A percentile compares a stretch with the other conserved stretches of the same genome.
Evolutionary conservation across 2,888 invertebrate genomes (phyloP).

Genomic region (Lepas anatifera): DNA sequence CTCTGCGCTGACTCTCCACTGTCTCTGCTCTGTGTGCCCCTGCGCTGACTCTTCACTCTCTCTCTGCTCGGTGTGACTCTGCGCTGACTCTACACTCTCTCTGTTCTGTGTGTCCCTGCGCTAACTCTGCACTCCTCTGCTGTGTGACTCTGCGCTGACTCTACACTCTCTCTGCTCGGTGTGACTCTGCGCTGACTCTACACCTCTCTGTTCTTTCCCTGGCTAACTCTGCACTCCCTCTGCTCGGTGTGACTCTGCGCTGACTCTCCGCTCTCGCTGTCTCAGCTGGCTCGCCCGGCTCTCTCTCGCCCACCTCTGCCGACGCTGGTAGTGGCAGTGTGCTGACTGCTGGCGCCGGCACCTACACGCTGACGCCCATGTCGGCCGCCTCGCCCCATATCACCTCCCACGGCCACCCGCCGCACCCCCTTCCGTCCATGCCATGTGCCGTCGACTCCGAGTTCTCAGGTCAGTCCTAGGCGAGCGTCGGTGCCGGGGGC

Average conservation of each 20-base stretch:
- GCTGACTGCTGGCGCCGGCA: neutral
- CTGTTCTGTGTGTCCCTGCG: neutral
- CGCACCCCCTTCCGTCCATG: neutral
- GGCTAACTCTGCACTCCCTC: neutral
- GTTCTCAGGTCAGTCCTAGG: neutral
- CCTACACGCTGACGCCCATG: conserved; percentile 5
- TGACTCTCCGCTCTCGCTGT: neutral
- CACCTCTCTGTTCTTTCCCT: neutral
- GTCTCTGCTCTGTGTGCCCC: too few relatives aligned
- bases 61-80: too few relatives aligned
- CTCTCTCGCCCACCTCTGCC: neutral
- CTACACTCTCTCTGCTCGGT: too few relatives aligned
- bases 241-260: too few relatives aligned
- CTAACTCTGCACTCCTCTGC: too few relatives aligned
- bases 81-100: neutral
- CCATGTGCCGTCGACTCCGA: neutral
- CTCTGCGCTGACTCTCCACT: too few relatives aligned
- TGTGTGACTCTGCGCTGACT: too few relatives aligned
- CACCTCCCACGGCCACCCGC: conserved; percentile 8
- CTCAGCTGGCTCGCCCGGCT: neutral
- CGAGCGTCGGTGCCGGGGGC: too few relatives aligned
- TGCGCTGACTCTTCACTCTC: too few relatives aligned
- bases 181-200: too few relatives aligned
- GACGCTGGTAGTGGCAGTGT: neutral
- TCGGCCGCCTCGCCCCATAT: neutral